Conservation (phyloP, 2,888 invertebrate genomes). For the Cremastinae sp. region DNA sequence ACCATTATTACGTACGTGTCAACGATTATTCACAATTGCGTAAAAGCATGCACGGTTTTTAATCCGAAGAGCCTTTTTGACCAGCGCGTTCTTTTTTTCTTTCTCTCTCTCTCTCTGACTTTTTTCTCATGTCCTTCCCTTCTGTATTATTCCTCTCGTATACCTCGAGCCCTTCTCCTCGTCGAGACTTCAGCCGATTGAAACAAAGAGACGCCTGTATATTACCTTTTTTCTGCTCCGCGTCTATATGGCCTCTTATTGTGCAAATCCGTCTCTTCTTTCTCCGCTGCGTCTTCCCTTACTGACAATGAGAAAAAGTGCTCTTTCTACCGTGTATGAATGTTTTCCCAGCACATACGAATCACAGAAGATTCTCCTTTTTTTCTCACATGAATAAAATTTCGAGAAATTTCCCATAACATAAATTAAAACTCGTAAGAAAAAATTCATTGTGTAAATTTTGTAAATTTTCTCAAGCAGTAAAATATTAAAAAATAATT, state of each 20-base stretch:
- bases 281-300: conserved; percentile 7
- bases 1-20: conserved; percentile 7
- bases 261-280: conserved; percentile 71
- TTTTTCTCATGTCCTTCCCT: too few relatives aligned
- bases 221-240: conserved; percentile 78
- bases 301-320: too few relatives aligned
- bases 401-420: too few relatives aligned
- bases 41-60: conserved; percentile 26
- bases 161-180: conserved; percentile 36
- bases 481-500: too few relatives aligned
- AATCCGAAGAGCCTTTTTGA: conserved; percentile 55
- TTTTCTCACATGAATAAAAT: too few relatives aligned
- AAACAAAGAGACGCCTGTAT: conserved; percentile 75
- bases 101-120: conserved; percentile 60
- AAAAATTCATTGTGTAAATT: too few relatives aligned
- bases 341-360: conserved; percentile 27
- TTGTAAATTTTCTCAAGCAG: too few relatives aligned
- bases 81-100: conserved; percentile 56
- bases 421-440: too few relatives aligned
- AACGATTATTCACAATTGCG: conserved; percentile 2
- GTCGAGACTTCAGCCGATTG: conserved; percentile 68
- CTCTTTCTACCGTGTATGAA: conserved; percentile 6
- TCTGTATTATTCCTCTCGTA: conserved; percentile 45
- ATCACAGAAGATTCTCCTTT: conserved; percentile 32
- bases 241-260: conserved; percentile 72